Evolutionary conservation across 2,888 invertebrate genomes (phyloP).

Genomic region (Thereva nobilitata): DNA sequence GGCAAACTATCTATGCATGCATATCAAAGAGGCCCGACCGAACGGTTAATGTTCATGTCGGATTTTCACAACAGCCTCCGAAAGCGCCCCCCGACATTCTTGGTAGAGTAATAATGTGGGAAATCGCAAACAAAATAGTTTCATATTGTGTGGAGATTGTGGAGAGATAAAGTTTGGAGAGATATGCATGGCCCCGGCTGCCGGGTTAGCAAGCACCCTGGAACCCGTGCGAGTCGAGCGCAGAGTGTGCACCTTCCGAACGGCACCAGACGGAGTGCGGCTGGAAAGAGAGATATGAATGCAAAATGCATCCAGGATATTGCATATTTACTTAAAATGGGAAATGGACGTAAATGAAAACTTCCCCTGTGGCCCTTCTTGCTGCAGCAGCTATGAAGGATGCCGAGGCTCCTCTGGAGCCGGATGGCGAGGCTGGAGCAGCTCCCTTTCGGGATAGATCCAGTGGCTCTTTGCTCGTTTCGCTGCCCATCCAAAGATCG

Average conservation of each 20-base stretch:
- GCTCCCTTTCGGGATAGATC: not conserved
- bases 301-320: conserved; percentile 42
- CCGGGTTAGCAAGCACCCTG: too few relatives aligned
- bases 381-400: too few relatives aligned
- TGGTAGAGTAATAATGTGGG: conserved; percentile 34
- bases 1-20: conserved; percentile 1
- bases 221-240: conserved; percentile 21
- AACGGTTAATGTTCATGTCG: conserved; percentile 31
- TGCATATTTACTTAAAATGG: conserved; percentile 46
- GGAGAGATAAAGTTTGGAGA: conserved; percentile 35
- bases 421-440: not conserved
- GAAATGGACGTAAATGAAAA: conserved; percentile 46
- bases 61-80: conserved; percentile 26
- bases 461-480: conserved; percentile 1
- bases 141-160: conserved; percentile 34
- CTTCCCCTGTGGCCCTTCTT: conserved; percentile 36
- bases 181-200: conserved; percentile 8
- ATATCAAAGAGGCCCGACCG: conserved; percentile 19
- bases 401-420: too few relatives aligned
- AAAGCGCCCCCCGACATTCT: conserved; percentile 26
- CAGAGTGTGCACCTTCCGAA: conserved; percentile 28
- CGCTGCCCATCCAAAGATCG: not conserved
- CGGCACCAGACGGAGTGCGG: not conserved
- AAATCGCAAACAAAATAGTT: conserved; percentile 36
- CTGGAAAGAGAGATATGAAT: conserved; percentile 30